phyloP scores from a whole-genome alignment of 2,113 vertebrate genomes.

The Calidris pugnax region DNA sequence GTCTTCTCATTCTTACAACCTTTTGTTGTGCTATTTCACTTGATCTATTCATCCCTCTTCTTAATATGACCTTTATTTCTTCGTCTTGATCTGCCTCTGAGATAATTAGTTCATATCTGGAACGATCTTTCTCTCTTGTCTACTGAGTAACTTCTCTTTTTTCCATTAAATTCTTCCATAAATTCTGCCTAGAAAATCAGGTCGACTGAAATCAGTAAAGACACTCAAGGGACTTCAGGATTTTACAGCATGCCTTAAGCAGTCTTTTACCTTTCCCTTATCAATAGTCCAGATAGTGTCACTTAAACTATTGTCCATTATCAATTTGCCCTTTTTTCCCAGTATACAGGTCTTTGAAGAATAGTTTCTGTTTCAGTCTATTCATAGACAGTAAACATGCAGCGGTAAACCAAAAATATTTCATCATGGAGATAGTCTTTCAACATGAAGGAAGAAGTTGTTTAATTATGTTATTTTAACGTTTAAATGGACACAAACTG shows the following conservation, averaged over 20 bases:
- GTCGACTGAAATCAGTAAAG: background rate
- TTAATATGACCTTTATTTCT: conserved; percentile 42
- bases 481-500: conserved; percentile 36
- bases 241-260: background rate
- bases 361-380: background rate
- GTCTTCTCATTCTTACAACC: background rate
- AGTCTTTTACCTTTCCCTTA: background rate
- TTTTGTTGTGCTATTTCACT: conserved; percentile 33
- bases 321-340: background rate
- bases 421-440: background rate
- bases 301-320: background rate
- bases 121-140: background rate
- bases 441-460: background rate
- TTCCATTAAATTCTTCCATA: background rate
- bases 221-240: background rate
- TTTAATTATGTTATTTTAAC: conserved; percentile 24
- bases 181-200: background rate
- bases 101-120: conserved; percentile 37
- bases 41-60: background rate
- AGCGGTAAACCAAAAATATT: background rate
- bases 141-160: background rate
- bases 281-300: background rate
- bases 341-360: background rate
- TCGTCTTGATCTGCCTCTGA: background rate
- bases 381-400: background rate